These are phyloP conservation scores for Diglossa cyanea DNA, from an alignment of 2,797 vertebrate species.

Conservation along the genomic window DNA sequence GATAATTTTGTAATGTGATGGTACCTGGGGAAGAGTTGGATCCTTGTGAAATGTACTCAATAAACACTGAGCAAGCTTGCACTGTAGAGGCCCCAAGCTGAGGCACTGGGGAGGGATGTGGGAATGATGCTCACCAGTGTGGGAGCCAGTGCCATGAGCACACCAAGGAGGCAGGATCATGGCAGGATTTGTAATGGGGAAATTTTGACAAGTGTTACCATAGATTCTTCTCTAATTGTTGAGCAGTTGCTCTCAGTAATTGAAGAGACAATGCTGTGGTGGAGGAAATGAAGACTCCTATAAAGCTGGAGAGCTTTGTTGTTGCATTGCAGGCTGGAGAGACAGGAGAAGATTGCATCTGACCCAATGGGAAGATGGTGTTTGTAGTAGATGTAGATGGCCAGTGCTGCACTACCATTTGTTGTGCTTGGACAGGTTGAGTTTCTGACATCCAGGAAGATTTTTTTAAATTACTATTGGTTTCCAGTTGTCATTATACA, in stretches of 20 bases:
- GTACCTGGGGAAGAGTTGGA: background rate
- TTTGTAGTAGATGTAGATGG: background rate
- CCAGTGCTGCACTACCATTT: background rate
- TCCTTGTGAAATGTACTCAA: background rate
- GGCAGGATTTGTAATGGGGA: background rate
- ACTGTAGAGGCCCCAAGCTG: background rate
- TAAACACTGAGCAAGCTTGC: background rate
- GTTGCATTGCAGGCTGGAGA: background rate
- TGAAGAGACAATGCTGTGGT: rapidly evolving
- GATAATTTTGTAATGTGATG: background rate
- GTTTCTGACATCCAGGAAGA: background rate
- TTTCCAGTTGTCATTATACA: background rate
- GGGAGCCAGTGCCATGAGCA: background rate
- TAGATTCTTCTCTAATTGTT: background rate
- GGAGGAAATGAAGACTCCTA: background rate
- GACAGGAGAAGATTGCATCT: background rate
- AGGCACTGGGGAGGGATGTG: background rate
- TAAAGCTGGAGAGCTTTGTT: background rate
- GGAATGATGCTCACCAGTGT: background rate
- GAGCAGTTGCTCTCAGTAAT: background rate
- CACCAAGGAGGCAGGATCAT: background rate
- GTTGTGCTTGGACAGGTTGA: background rate
- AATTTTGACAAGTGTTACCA: background rate
- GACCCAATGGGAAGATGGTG: background rate
- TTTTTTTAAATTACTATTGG: background rate